Base-by-base conservation (phyloP, 1,140 invertebrate genomes). In the Ctenoplectra terminalis region DNA sequence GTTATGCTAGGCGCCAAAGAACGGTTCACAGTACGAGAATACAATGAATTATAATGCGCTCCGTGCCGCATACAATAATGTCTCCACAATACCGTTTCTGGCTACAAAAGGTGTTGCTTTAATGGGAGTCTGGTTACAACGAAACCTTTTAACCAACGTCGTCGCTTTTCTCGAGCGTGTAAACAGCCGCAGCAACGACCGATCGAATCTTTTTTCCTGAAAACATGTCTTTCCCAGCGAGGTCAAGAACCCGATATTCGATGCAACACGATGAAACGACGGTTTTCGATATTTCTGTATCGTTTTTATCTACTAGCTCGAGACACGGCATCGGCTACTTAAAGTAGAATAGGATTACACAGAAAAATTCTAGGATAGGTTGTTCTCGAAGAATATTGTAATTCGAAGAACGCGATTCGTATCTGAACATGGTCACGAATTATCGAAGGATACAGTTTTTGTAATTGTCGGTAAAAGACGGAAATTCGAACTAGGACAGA, bases 51-150 rank as follows among this genome's bases (percentile, higher is more conserved):
- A 90, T 92, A 94, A 93, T 92, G 89, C 89, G 84, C 83, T 89
- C 84, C 83, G 87, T 87, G 89, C 85, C 84, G 84, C 64, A 72
- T 87, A 93, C 89, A 93, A 93, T 92, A 93, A 93, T 92, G 86
- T 75, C 81, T 54, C 66, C 67, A 93, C 92, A 93, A 93, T 94
- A 87, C 86, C 83, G 81, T 75, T 86, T 87, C 84, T 78, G 58
- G 74, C 72, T 79, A 91, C 90, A 92, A 93, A 90, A 86, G 92
- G 93, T 94, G 91, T 94, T 94, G 84, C 91, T 94, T 94, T 94
- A 94, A 94, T 93, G 85, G 92, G 93, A 91, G 87, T 93, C 93
- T 83, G 85, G 88, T 94, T 93, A 91, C 93, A 90, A 50, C 60
- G 77, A 83, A 66, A 72, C 82, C 71, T 87, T 83, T 75, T 74